phyloP scores from a whole-genome alignment of 2,113 vertebrate species.

The Oreochromis niloticus region DNA sequence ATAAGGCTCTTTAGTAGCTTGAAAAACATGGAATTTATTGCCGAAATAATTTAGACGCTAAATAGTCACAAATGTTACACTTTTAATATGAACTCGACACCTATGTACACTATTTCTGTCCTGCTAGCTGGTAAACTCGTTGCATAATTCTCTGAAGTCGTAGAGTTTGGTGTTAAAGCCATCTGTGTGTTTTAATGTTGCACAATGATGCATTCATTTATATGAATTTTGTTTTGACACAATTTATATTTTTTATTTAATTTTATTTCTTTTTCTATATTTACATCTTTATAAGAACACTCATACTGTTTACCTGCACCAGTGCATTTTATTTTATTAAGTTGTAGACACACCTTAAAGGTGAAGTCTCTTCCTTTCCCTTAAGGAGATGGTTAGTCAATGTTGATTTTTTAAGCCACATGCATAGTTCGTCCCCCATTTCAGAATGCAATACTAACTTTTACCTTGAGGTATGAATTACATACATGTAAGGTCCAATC shows the following conservation, averaged over 20 bases:
- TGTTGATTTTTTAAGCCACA: neutral
- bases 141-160: neutral
- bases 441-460: neutral
- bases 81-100: neutral
- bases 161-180: neutral
- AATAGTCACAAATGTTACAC: neutral
- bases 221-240: neutral
- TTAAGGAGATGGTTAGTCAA: neutral
- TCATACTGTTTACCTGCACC: neutral
- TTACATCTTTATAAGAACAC: neutral
- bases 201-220: neutral
- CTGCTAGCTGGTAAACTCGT: neutral
- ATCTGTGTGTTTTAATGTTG: neutral
- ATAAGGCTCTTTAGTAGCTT: neutral
- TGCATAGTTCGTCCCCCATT: neutral
- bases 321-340: neutral
- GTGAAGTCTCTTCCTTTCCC: neutral
- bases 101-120: neutral
- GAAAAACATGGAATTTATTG: neutral
- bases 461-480: neutral
- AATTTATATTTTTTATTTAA: neutral
- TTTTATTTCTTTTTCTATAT: neutral
- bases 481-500: neutral
- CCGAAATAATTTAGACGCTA: fast-evolving
- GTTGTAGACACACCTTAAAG: neutral